Evolutionary conservation across 2,113 vertebrate genomes (phyloP).

Genomic region (Callospermophilus lateralis): DNA sequence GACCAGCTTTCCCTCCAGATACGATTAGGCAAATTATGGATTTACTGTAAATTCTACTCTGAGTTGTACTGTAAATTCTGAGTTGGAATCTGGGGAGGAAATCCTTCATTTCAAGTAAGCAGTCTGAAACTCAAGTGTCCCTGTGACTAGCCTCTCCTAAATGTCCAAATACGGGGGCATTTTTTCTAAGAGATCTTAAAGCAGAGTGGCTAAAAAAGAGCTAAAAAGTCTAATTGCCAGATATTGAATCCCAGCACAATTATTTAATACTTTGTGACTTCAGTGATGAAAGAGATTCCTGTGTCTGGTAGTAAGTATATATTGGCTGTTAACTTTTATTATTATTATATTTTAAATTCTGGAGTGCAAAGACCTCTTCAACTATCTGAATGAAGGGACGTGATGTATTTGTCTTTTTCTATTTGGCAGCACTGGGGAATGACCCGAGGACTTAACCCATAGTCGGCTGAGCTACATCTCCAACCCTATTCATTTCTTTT

Average conservation of each 20-base stretch:
- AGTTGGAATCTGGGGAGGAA: conserved; percentile 9
- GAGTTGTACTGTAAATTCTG: background rate
- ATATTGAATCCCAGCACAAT: background rate
- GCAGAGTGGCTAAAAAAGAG: background rate
- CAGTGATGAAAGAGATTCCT: background rate
- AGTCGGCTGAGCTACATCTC: too few relatives aligned
- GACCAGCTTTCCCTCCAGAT: background rate
- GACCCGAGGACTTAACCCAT: too few relatives aligned
- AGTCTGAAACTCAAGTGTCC: background rate
- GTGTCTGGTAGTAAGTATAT: too few relatives aligned
- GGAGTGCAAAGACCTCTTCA: background rate
- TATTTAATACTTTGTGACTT: background rate
- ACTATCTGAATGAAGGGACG: background rate
- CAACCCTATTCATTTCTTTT: background rate
- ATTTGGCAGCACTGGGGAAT: too few relatives aligned
- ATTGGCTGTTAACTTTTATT: background rate
- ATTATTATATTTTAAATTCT: background rate
- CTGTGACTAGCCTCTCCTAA: background rate
- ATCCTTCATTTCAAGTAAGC: background rate
- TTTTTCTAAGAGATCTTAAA: background rate
- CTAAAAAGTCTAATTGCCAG: background rate
- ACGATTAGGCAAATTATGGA: background rate
- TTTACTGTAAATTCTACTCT: background rate
- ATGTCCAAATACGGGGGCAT: background rate
- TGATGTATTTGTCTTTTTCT: background rate